These are phyloP conservation scores for Pterostichus madidus DNA, from an alignment of 2,888 invertebrate species.

Conservation along the genomic window DNA sequence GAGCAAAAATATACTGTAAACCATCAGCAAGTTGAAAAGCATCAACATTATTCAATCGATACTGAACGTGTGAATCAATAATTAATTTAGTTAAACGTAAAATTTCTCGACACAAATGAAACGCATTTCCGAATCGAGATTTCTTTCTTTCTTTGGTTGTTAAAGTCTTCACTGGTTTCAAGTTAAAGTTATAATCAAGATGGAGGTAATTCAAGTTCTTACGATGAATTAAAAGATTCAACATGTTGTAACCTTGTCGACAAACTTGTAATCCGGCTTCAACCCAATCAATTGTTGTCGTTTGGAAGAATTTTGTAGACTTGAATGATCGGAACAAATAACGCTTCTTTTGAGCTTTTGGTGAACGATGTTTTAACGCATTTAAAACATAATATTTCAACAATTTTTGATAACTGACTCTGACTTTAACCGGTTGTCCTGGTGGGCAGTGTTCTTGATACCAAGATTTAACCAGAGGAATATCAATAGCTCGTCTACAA, in stretches of 20 bases:
- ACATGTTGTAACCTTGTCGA: slow-evolving; percentile 99
- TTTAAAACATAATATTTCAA: slow-evolving; percentile 99
- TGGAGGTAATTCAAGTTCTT: slow-evolving; percentile 99
- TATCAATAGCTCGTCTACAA: slow-evolving; percentile 95
- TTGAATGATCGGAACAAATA: slow-evolving; percentile 99
- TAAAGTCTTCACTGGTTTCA: slow-evolving; percentile 99
- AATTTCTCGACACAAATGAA: slow-evolving; percentile 99
- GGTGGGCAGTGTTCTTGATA: slow-evolving; percentile 96
- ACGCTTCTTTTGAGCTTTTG: slow-evolving; percentile 99
- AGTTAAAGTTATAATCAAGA: slow-evolving; percentile 99
- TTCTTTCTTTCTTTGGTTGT: slow-evolving; percentile 99
- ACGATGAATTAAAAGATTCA: slow-evolving; percentile 98
- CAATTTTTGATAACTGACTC: slow-evolving; percentile 99
- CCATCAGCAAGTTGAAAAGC: slow-evolving; percentile 99
- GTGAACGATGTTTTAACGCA: slow-evolving; percentile 97
- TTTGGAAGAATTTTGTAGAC: slow-evolving; percentile 99
- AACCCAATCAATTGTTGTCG: slow-evolving; percentile 99
- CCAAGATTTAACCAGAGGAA: slow-evolving; percentile 98
- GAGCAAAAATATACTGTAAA: slow-evolving; percentile 99
- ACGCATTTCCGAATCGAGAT: slow-evolving; percentile 97
- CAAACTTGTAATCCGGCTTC: slow-evolving; percentile 99
- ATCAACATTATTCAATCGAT: slow-evolving; percentile 99
- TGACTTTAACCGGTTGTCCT: slow-evolving; percentile 98
- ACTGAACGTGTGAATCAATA: slow-evolving; percentile 99
- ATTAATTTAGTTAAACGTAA: slow-evolving; percentile 98